Percentiles rank a stretch among this genome's conserved stretches.
Evolutionary conservation across 2,888 invertebrate species (phyloP).

Genomic region (Trissolcus japonicus): DNA sequence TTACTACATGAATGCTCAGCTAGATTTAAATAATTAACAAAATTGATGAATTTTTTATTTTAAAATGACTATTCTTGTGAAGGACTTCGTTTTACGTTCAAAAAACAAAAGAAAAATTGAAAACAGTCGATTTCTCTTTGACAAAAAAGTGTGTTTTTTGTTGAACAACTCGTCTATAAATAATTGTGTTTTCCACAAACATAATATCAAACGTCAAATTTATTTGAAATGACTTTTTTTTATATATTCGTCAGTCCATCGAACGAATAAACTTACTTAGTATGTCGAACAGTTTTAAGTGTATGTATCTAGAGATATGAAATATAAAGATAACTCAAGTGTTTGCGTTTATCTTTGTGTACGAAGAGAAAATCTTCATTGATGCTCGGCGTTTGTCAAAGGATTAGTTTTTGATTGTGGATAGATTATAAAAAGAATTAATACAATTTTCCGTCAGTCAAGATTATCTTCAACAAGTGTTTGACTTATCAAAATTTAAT

Average conservation of each 20-base stretch:
- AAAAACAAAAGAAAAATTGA: no score
- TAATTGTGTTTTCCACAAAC: background rate
- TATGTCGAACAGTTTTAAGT: background rate
- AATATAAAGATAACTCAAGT: slow-evolving; percentile 12
- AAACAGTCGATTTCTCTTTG: no score
- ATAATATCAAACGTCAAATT: background rate
- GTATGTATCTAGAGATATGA: slow-evolving; percentile 5
- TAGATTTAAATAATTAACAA: no score
- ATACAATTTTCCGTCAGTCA: slow-evolving; percentile 16
- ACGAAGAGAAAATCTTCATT: slow-evolving; percentile 24
- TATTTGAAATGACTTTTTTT: background rate
- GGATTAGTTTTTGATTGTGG: slow-evolving; percentile 27
- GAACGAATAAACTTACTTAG: no score
- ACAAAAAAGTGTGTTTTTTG: no score
- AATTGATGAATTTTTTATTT: no score
- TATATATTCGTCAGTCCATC: no score
- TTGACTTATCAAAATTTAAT: slow-evolving; percentile 14
- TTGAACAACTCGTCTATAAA: background rate
- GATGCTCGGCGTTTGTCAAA: slow-evolving; percentile 15
- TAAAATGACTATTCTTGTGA: no score
- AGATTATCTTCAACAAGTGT: slow-evolving; percentile 19
- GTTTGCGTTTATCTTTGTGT: slow-evolving; percentile 12
- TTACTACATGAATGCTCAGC: no score
- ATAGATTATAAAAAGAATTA: slow-evolving; percentile 21
- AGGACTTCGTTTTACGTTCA: no score